phyloP scores from a whole-genome alignment of 2,113 vertebrate genomes.

The Python bivittatus region DNA sequence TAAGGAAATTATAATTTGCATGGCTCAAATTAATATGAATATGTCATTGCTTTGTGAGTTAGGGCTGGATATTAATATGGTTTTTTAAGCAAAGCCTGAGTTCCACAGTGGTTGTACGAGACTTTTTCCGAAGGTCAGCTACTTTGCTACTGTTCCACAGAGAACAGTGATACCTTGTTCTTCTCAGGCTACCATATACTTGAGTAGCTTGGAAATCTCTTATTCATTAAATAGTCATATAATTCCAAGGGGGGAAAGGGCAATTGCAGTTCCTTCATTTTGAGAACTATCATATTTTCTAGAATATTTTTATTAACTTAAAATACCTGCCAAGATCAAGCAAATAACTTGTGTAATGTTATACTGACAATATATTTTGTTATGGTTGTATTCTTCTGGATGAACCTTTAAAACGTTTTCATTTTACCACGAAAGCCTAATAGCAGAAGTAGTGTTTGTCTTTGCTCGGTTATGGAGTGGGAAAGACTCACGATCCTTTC shows the following conservation, averaged over 20 bases:
- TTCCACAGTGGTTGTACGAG: background rate
- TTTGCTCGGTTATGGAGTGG: background rate
- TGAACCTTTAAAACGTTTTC: background rate
- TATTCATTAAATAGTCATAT: background rate
- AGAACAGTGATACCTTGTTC: background rate
- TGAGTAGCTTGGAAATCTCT: background rate
- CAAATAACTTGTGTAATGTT: background rate
- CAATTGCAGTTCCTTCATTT: background rate
- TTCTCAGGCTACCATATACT: rapidly evolving
- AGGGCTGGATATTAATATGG: rapidly evolving
- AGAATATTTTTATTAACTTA: background rate
- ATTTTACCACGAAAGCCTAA: background rate
- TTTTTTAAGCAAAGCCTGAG: background rate
- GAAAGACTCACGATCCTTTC: background rate
- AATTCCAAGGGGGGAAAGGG: background rate
- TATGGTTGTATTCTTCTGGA: background rate
- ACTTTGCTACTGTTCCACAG: background rate
- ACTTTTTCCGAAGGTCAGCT: background rate
- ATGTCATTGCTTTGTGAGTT: background rate
- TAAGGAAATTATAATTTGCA: rapidly evolving
- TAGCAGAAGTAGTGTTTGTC: too few species aligned
- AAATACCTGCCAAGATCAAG: rapidly evolving
- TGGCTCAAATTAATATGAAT: background rate
- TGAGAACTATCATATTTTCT: background rate
- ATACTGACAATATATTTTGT: background rate